Evolutionary conservation across 2,113 vertebrate species (phyloP), one percentile per base, ranked within the genome.

Genomic region (Syngnathus typhle): DNA sequence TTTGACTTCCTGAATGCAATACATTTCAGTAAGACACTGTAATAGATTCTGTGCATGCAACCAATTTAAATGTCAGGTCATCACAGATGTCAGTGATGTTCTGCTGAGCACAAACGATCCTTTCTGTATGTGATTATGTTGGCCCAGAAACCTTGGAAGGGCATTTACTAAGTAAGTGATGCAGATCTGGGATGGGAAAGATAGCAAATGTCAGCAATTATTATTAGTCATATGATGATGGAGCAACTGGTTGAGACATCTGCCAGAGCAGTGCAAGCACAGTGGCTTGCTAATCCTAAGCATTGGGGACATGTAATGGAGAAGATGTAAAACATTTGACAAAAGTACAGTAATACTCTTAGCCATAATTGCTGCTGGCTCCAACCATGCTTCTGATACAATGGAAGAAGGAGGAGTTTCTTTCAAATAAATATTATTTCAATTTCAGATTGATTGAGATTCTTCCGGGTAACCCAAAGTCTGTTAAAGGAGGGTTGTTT

Each of bases 31-130:
- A 60, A 64, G 39, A 60, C 60, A 72, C 11, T 58, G 71, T 67
- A 32, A 71, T 68, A 46, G 67, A 76, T 75, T 72, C 72, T 2
- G 65, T 60, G 58, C 64, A 59, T 75, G 72, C 10, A 75, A 64
- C 60, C 37, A 18, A 55, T 69, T 67, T 77, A 83, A 87, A 87
- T 88, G 83, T 73, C 84, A 85, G 37, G 32, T 47, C 12, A 8
- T 65, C 63, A 64, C 64, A 54, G 60, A 68, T 74, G 67, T 66
- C 70, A 67, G 41, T 60, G 23, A 63, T 21, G 56, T 68, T 67
- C 78, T 60, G 23, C 60, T 76, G 74, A 72, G 65, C 72, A 43
- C 69, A 60, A 21, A 51, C 63, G 60, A 77, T 70, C 75, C 56
- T 36, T 15, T 54, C 68, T 63, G 55, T 68, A 36, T 71, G n/a